A percentile compares a stretch with the other conserved stretches of the same genome.
phyloP scores from a whole-genome alignment of 2,113 vertebrate species.

The Amazona guildingii region DNA sequence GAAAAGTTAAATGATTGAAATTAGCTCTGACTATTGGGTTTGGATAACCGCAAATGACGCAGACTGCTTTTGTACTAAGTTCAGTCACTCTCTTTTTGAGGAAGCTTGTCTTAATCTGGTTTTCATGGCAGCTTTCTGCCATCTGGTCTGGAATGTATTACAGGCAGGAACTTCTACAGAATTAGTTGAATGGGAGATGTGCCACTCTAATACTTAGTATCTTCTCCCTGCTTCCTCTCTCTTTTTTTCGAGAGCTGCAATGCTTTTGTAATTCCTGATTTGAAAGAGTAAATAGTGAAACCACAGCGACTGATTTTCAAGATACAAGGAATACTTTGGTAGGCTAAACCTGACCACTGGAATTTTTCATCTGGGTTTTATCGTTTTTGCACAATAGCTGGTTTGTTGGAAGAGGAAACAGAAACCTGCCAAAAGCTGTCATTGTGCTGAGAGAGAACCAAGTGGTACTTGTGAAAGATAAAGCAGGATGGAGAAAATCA shows the following conservation, averaged over 20 bases:
- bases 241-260: neutral
- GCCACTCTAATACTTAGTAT: neutral
- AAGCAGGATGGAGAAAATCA: neutral
- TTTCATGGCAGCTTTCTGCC: neutral
- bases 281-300: neutral
- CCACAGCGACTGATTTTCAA: neutral
- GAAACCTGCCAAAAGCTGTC: neutral
- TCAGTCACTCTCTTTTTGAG: neutral
- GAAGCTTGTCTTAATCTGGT: neutral
- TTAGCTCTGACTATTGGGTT: neutral
- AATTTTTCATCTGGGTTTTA: neutral
- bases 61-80: neutral
- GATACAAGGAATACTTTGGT: neutral
- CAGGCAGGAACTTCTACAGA: neutral
- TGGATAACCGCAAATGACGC: neutral
- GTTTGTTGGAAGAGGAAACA: neutral
- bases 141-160: neutral
- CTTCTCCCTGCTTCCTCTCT: neutral
- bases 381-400: neutral
- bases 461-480: neutral
- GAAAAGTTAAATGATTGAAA: neutral
- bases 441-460: neutral
- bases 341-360: neutral
- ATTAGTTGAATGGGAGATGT: neutral
- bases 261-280: neutral